phyloP scores from a whole-genome alignment of 2,888 invertebrate species.

The Cancer borealis region DNA sequence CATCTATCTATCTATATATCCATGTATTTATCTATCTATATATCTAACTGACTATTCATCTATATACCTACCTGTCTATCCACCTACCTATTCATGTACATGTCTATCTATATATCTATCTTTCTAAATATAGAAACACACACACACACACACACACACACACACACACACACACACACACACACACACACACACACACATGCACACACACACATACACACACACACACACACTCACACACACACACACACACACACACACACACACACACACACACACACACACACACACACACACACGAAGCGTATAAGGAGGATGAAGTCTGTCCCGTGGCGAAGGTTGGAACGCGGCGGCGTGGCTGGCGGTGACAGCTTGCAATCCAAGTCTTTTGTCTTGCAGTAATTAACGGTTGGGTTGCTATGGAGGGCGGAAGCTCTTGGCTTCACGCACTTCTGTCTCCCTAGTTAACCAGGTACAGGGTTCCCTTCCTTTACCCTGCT shows the following conservation, averaged over 20 bases:
- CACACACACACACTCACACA: slow-evolving; percentile 41
- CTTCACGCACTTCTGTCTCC: neutral
- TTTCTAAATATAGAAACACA: neutral
- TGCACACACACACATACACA: neutral
- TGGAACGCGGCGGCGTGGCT: slow-evolving; percentile 24
- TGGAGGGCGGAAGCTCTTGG: slow-evolving; percentile 8
- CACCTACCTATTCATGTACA: neutral
- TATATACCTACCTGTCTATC: neutral
- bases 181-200: slow-evolving; percentile 41
- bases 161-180: slow-evolving; percentile 15
- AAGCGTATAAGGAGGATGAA: neutral
- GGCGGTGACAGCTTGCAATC: slow-evolving; percentile 48
- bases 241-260: slow-evolving; percentile 13
- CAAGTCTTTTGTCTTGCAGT: slow-evolving; percentile 59
- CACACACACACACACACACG: neutral
- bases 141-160: slow-evolving; percentile 36
- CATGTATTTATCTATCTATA: neutral
- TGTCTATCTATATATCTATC: neutral
- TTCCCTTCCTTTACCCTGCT: neutral
- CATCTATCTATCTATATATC: neutral
- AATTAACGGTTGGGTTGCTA: slow-evolving; percentile 57
- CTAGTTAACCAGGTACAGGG: neutral
- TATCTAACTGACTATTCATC: neutral
- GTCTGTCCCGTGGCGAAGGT: slow-evolving; percentile 10
- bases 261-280: slow-evolving; percentile 41